Evolutionary conservation across 2,888 invertebrate genomes (phyloP).

Genomic region (Agrochola litura): DNA sequence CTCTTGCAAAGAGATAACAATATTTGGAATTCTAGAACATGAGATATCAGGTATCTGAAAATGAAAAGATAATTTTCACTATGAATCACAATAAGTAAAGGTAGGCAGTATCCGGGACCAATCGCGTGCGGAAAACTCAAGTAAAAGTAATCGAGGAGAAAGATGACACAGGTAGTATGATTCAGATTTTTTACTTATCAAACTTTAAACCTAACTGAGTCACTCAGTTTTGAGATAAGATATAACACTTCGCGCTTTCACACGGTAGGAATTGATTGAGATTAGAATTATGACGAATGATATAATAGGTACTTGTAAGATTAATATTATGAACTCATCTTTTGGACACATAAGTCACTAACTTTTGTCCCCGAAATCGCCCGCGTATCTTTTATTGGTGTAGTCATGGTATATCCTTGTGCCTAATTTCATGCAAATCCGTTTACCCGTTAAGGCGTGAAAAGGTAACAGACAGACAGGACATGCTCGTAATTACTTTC

Average conservation of each 20-base stretch:
- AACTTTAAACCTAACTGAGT: not conserved
- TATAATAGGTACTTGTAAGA: not conserved
- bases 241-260: not conserved
- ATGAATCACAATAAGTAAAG: not conserved
- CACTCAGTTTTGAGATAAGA: slow-evolving; percentile 1
- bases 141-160: not conserved
- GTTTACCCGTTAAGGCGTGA: too few relatives aligned
- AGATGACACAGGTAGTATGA: slow-evolving; percentile 2
- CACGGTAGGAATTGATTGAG: not conserved
- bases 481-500: too few relatives aligned
- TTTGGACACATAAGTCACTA: not conserved
- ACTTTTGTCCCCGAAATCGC: too few relatives aligned
- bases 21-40: slow-evolving; percentile 95
- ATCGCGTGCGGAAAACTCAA: not conserved
- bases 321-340: not conserved
- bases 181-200: slow-evolving; percentile 2
- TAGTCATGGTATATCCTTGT: too few relatives aligned
- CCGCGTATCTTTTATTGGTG: too few relatives aligned
- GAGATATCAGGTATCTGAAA: slow-evolving; percentile 91
- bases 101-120: not conserved
- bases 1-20: slow-evolving; percentile 92
- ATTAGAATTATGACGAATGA: not conserved
- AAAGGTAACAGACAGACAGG: too few relatives aligned
- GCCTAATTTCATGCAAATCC: too few relatives aligned
- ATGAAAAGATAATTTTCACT: slow-evolving; percentile 17